Evolutionary conservation across 2,113 vertebrate genomes (phyloP).

Genomic region (Polyodon spathula): DNA sequence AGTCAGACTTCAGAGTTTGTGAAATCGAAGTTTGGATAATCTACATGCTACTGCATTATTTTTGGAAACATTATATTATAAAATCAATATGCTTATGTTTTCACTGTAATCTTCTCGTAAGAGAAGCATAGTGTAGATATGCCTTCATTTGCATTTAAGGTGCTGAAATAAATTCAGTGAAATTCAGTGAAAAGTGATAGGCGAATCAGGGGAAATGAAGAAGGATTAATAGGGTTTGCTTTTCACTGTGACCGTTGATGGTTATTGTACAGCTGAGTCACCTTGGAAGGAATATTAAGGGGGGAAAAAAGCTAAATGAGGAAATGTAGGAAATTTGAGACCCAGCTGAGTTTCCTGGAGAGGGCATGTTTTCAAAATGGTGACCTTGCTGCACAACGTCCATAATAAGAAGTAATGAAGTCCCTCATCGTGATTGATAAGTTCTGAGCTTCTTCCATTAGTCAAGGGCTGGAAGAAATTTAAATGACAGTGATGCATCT

Average conservation of each 20-base stretch:
- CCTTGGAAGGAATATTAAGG: constrained; percentile 40
- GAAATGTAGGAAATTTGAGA: constrained; percentile 31
- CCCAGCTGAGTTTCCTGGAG: constrained; percentile 16
- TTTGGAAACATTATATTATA: too few species aligned
- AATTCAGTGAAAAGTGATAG: constrained; percentile 55
- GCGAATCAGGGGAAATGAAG: constrained; percentile 53
- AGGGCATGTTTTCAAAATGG: constrained; percentile 10
- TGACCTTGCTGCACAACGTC: constrained; percentile 20
- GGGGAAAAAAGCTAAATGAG: constrained; percentile 21
- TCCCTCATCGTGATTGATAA: constrained; percentile 22
- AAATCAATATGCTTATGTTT: too few species aligned
- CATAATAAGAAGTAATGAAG: constrained; percentile 19
- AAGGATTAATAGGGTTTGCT: constrained; percentile 50
- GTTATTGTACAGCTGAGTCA: constrained; percentile 50
- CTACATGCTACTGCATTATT: too few species aligned
- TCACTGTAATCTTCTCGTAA: constrained; percentile 55
- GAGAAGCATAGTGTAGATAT: constrained; percentile 50
- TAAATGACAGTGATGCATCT: constrained; percentile 13
- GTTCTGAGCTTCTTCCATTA: constrained; percentile 8
- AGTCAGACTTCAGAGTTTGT: too few species aligned
- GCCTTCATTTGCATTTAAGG: constrained; percentile 65
- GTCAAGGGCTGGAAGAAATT: background rate
- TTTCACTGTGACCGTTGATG: constrained; percentile 45
- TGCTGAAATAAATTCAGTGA: constrained; percentile 60
- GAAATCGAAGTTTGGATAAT: too few species aligned